Conservation (phyloP, 2,797 vertebrate genomes). For the Myotis pilosus region DNA sequence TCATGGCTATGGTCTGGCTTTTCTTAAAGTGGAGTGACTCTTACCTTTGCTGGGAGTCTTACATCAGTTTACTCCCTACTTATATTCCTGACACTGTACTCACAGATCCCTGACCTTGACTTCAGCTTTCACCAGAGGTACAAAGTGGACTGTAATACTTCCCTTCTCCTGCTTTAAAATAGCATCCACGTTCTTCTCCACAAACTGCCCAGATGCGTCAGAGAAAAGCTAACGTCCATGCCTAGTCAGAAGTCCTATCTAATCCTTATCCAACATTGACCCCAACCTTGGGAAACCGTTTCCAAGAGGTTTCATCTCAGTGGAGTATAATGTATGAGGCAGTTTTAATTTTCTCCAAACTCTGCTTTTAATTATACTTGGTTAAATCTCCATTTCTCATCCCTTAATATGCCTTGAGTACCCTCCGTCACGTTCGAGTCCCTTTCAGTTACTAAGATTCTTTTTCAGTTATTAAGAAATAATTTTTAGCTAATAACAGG, state of each 20-base stretch:
- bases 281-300: not conserved
- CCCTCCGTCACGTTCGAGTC: not conserved
- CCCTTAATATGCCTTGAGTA: not conserved
- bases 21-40: not conserved
- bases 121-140: not conserved
- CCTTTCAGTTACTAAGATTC: not conserved
- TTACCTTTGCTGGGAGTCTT: not conserved
- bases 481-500: not conserved
- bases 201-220: not conserved
- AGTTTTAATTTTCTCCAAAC: not conserved
- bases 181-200: not conserved
- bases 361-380: not conserved
- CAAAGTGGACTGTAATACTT: not conserved
- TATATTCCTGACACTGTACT: not conserved
- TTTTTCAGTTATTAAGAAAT: not conserved
- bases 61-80: not conserved
- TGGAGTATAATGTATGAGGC: not conserved
- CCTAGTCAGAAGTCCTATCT: not conserved
- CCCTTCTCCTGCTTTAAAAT: not conserved
- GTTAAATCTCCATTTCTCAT: not conserved
- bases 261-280: not conserved
- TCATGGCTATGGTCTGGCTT: not conserved
- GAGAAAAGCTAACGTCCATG: slow-evolving; percentile 2
- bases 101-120: not conserved
- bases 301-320: not conserved